Conservation (phyloP, 2,797 vertebrate genomes). For the Hemibagrus guttatus region DNA sequence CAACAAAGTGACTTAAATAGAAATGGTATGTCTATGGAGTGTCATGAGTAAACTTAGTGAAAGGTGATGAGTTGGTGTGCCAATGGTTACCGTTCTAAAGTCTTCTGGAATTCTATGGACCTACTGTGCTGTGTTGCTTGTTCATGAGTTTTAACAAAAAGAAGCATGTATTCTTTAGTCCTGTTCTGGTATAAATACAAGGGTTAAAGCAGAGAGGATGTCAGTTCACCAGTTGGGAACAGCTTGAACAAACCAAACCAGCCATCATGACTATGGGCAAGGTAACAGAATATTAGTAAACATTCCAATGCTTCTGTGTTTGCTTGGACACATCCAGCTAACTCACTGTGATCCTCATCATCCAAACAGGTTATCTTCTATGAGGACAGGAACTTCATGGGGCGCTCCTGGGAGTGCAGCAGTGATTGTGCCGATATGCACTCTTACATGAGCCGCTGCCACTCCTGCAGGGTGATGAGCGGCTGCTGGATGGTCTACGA, state of each 20-base stretch:
- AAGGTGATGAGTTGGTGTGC: no score
- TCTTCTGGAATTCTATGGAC: not conserved
- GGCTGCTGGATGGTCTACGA: no score
- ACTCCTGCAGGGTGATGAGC: no score
- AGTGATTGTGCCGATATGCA: no score
- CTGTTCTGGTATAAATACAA: slow-evolving; percentile 37
- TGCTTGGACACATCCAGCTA: no score
- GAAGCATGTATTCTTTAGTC: slow-evolving; percentile 15
- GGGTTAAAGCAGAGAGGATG: slow-evolving; percentile 10
- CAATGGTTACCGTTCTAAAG: no score
- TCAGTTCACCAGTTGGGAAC: slow-evolving; percentile 4
- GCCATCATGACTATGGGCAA: slow-evolving; percentile 28
- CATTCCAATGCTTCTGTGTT: no score
- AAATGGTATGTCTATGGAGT: no score
- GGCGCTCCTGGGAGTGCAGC: slow-evolving; percentile 28
- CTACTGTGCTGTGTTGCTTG: not conserved
- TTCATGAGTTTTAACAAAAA: slow-evolving; percentile 13
- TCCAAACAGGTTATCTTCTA: not conserved
- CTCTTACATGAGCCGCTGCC: no score
- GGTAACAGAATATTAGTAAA: not conserved
- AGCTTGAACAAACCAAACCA: not conserved
- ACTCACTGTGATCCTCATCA: not conserved
- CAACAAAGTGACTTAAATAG: no score
- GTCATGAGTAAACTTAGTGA: no score
- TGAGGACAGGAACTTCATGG: slow-evolving; percentile 10